phyloP scores from a whole-genome alignment of 2,797 vertebrate genomes.

The Chelmon rostratus region DNA sequence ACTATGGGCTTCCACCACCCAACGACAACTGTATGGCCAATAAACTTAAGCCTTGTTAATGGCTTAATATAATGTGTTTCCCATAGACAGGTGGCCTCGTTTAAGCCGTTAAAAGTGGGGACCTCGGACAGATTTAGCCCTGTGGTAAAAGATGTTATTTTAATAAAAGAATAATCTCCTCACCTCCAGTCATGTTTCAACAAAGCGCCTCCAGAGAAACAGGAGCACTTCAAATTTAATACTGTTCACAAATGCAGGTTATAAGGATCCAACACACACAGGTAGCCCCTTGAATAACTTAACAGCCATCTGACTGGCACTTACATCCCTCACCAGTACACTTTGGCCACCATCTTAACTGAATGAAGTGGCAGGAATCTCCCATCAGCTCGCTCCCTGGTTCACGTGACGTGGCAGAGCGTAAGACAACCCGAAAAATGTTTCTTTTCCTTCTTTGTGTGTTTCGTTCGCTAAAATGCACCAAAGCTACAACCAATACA shows the following conservation, averaged over 20 bases:
- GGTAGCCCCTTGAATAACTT: background rate
- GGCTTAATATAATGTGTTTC: slow-evolving; percentile 21
- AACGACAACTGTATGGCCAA: slow-evolving; percentile 8
- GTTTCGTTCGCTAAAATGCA: background rate
- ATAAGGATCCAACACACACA: slow-evolving; percentile 4
- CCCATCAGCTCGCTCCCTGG: background rate
- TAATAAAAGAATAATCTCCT: slow-evolving; percentile 19
- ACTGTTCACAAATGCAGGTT: background rate
- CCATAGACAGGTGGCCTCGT: slow-evolving; percentile 19
- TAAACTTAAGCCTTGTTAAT: slow-evolving; percentile 40
- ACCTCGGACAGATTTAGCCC: slow-evolving; percentile 23
- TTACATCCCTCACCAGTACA: background rate
- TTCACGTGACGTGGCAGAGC: background rate
- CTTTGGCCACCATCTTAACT: background rate
- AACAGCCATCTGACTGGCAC: background rate
- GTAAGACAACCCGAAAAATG: background rate
- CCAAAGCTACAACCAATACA: background rate
- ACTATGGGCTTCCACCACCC: background rate
- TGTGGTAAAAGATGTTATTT: slow-evolving; percentile 19
- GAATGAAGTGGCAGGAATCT: background rate
- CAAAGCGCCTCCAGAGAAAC: slow-evolving; percentile 15
- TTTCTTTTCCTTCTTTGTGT: background rate
- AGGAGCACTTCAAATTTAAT: slow-evolving; percentile 7
- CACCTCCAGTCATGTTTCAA: background rate
- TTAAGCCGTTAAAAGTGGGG: slow-evolving; percentile 28